These are phyloP conservation scores for Lutra lutra DNA, from an alignment of 2,797 vertebrate genomes.

Conservation along the genomic window DNA sequence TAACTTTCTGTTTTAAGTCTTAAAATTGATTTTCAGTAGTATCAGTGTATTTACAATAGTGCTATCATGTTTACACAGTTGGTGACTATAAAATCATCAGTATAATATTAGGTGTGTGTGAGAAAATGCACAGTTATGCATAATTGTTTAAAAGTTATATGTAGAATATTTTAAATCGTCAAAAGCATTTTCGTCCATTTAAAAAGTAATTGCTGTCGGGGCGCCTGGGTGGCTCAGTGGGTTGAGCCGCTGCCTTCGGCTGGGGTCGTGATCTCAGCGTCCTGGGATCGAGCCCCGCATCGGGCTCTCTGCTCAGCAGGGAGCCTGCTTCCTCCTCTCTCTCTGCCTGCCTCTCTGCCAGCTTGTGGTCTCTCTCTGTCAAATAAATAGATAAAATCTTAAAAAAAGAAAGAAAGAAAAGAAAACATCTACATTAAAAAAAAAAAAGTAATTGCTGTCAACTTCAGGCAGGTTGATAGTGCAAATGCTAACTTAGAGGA, in stretches of 20 bases:
- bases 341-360: too few relatives aligned
- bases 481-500: not conserved
- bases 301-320: too few relatives aligned
- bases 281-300: too few relatives aligned
- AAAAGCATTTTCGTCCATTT: not conserved
- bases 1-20: not conserved
- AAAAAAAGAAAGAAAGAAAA: too few relatives aligned
- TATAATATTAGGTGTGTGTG: not conserved
- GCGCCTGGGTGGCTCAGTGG: too few relatives aligned
- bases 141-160: not conserved
- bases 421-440: too few relatives aligned
- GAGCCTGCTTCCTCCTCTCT: too few relatives aligned
- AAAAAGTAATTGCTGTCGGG: conserved; percentile 1
- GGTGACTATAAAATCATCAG: not conserved
- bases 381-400: too few relatives aligned
- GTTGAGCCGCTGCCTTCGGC: too few relatives aligned
- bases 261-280: too few relatives aligned
- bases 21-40: not conserved
- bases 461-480: not conserved
- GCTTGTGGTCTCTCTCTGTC: too few relatives aligned
- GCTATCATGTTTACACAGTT: not conserved
- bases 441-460: conserved; percentile 1
- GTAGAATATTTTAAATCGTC: conserved; percentile 2
- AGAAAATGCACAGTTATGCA: not conserved
- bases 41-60: not conserved